Conservation (phyloP, 2,888 invertebrate genomes). For the Nezara viridula region DNA sequence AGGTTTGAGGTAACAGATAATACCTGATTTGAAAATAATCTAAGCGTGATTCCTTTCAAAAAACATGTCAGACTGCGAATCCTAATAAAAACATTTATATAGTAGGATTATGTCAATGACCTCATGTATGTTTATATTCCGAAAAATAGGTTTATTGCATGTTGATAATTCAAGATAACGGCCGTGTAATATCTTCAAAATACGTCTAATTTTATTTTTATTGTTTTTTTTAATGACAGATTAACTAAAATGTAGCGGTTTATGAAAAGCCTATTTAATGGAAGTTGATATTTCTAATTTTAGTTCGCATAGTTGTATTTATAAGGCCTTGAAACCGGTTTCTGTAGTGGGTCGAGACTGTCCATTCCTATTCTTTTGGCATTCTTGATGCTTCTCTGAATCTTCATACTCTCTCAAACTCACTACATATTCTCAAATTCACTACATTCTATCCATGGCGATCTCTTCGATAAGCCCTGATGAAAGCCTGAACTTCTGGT, state of each 20-base stretch:
- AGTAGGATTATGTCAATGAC: neutral
- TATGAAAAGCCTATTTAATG: neutral
- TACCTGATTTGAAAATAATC: no score
- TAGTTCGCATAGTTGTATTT: neutral
- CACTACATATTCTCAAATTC: no score
- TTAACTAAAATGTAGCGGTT: neutral
- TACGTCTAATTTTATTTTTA: no score
- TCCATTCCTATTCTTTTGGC: neutral
- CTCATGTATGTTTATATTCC: neutral
- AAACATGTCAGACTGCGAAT: neutral
- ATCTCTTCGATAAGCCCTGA: no score
- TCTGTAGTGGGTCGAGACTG: neutral
- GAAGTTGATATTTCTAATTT: neutral
- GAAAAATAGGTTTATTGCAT: no score
- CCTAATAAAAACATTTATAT: neutral
- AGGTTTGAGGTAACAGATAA: no score
- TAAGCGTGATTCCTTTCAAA: no score
- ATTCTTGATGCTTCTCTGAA: neutral
- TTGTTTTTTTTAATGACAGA: neutral
- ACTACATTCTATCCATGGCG: no score
- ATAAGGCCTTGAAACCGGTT: neutral
- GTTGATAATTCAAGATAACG: no score
- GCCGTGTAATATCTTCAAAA: no score
- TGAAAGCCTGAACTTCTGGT: no score
- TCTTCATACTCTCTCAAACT: neutral